A percentile compares a stretch with the other conserved stretches of the same genome.
Conservation (phyloP, 2,888 invertebrate species). For the Nematopogon swammerdamellus region DNA sequence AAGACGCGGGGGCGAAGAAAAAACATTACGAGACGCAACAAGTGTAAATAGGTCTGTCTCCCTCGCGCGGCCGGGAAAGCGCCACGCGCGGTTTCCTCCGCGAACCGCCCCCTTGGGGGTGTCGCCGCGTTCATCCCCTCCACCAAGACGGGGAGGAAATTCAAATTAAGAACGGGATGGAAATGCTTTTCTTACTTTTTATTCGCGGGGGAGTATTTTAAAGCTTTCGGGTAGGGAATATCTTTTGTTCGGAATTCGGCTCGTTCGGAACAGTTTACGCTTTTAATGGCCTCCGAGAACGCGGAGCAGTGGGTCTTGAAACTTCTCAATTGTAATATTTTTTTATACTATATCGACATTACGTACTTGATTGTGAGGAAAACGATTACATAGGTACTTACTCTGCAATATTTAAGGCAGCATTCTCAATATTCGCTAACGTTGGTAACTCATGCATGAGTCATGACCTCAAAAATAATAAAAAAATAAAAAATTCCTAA, state of each 20-base stretch:
- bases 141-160: conserved; percentile 49
- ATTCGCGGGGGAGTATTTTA: conserved; percentile 48
- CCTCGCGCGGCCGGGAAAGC: not conserved
- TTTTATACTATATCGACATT: no score
- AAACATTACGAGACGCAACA: not conserved
- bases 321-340: no score
- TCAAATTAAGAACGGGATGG: conserved; percentile 49
- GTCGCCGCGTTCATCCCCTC: no score
- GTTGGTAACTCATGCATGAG: no score
- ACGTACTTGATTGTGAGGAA: no score
- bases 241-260: not conserved
- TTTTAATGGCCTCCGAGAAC: no score
- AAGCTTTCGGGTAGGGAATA: conserved; percentile 32
- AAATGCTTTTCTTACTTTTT: conserved; percentile 49
- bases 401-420: no score
- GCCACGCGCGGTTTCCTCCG: not conserved
- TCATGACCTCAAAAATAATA: no score
- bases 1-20: not conserved
- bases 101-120: not conserved
- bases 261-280: not conserved
- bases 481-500: no score
- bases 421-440: no score
- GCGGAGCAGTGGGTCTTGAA: no score
- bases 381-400: no score
- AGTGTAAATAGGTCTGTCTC: not conserved